Percentiles rank a stretch among this genome's conserved stretches.
Conservation (phyloP, 37 sponge, comb jelly and placozoan genomes). For the Haliclona indistincta region DNA sequence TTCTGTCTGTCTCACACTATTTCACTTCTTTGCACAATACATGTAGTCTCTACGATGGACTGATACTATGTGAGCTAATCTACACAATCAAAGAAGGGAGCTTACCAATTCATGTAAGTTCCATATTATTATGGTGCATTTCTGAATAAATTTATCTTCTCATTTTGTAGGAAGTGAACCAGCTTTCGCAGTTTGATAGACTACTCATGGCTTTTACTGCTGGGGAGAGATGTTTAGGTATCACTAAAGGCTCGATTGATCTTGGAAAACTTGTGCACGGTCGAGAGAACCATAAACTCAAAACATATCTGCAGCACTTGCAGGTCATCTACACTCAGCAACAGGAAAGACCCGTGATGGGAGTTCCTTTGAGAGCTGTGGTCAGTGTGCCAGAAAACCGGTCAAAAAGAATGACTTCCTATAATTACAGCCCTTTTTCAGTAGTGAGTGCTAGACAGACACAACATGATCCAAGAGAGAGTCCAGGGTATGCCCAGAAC, state of each 20-base stretch:
- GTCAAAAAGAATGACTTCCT: no score
- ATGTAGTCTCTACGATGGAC: slow-evolving; percentile 69
- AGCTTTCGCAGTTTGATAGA: not conserved
- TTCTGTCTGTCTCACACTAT: no score
- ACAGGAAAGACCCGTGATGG: not conserved
- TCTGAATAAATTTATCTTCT: not conserved
- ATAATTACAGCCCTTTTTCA: no score
- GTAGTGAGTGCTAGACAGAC: no score
- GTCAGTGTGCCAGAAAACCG: no score
- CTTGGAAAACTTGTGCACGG: slow-evolving; percentile 11
- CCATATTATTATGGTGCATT: not conserved
- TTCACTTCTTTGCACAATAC: no score
- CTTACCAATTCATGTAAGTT: not conserved
- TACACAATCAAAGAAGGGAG: slow-evolving; percentile 23
- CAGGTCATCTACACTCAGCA: slow-evolving; percentile 14
- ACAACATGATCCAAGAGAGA: no score
- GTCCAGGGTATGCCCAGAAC: no score
- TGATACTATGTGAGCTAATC: slow-evolving; percentile 55
- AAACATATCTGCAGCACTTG: slow-evolving; percentile 33
- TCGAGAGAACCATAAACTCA: slow-evolving; percentile 39
- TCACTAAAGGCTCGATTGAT: slow-evolving; percentile 9
- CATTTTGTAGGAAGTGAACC: slow-evolving; percentile 10
- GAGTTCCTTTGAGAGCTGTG: no score
- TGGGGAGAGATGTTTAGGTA: slow-evolving; percentile 27
- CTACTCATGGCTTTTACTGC: slow-evolving; percentile 43